Evolutionary conservation across 2,888 invertebrate species (phyloP).

Genomic region (Tiphia femorata): DNA sequence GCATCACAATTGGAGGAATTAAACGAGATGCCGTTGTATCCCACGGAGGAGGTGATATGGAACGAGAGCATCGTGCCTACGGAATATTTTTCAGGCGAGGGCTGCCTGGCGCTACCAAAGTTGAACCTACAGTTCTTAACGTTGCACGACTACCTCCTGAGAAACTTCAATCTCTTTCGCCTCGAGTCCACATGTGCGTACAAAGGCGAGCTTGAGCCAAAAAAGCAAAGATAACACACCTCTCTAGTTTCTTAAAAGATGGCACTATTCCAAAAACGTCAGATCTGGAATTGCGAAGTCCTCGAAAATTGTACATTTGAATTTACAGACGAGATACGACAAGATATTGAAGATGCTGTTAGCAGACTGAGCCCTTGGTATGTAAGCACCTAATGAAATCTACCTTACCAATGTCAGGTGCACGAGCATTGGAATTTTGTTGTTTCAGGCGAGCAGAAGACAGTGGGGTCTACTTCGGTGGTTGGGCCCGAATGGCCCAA

Average conservation of each 20-base stretch:
- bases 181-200: slow-evolving; percentile 96
- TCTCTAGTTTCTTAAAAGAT: neutral
- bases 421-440: neutral
- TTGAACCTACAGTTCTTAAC: slow-evolving; percentile 98
- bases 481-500: slow-evolving; percentile 99
- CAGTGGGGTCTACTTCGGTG: slow-evolving; percentile 89
- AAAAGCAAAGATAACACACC: no score
- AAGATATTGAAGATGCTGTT: slow-evolving; percentile 98
- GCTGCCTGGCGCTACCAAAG: slow-evolving; percentile 95
- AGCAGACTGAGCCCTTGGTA: slow-evolving; percentile 90
- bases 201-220: no score
- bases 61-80: slow-evolving; percentile 99
- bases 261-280: no score
- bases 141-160: slow-evolving; percentile 94
- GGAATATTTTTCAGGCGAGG: slow-evolving; percentile 96
- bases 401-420: neutral
- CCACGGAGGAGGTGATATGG: slow-evolving; percentile 98
- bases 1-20: slow-evolving; percentile 93
- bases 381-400: slow-evolving; percentile 14
- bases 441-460: slow-evolving; percentile 87
- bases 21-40: slow-evolving; percentile 98
- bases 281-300: no score
- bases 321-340: slow-evolving; percentile 92
- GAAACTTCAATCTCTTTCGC: slow-evolving; percentile 97
- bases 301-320: no score